Evolutionary conservation across 2,888 invertebrate genomes (phyloP).

Genomic region (Anodontia alba): DNA sequence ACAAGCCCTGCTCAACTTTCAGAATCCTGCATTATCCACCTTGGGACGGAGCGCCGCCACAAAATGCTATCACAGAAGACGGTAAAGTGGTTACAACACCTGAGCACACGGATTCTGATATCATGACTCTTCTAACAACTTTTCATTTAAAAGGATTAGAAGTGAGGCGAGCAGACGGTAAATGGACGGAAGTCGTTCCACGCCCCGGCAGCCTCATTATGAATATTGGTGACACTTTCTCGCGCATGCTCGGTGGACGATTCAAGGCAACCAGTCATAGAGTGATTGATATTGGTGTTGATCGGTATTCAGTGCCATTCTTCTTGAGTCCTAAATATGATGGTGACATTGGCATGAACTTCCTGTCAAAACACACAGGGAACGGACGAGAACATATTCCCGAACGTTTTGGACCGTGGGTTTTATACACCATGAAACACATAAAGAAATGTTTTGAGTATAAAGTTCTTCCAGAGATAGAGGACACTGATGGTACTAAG

Average conservation of each 20-base stretch:
- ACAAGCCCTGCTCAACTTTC: slow-evolving; percentile 51
- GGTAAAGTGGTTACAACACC: slow-evolving; percentile 36
- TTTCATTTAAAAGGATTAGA: slow-evolving; percentile 59
- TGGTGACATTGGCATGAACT: slow-evolving; percentile 47
- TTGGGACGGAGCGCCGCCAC: slow-evolving; percentile 24
- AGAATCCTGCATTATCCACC: slow-evolving; percentile 56
- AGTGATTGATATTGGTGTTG: slow-evolving; percentile 54
- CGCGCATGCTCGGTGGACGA: slow-evolving; percentile 51
- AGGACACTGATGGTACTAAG: too few species aligned
- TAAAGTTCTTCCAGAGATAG: background rate
- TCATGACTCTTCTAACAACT: slow-evolving; percentile 49
- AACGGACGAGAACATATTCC: slow-evolving; percentile 11
- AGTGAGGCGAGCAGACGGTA: slow-evolving; percentile 36
- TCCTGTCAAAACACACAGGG: slow-evolving; percentile 24
- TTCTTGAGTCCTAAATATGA: slow-evolving; percentile 57
- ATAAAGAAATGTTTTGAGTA: slow-evolving; percentile 8
- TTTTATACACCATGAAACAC: slow-evolving; percentile 21
- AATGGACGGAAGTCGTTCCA: slow-evolving; percentile 51
- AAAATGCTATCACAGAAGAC: slow-evolving; percentile 25
- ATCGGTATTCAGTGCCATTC: slow-evolving; percentile 59
- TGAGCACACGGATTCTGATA: slow-evolving; percentile 55
- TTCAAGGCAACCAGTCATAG: slow-evolving; percentile 62
- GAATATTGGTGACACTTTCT: slow-evolving; percentile 65
- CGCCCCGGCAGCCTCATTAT: slow-evolving; percentile 65
- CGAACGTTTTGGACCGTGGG: slow-evolving; percentile 36